A percentile compares a stretch with the other conserved stretches of the same genome.
phyloP scores from a whole-genome alignment of 1,140 invertebrate species.

The Trachymyrmex cornetzi region DNA sequence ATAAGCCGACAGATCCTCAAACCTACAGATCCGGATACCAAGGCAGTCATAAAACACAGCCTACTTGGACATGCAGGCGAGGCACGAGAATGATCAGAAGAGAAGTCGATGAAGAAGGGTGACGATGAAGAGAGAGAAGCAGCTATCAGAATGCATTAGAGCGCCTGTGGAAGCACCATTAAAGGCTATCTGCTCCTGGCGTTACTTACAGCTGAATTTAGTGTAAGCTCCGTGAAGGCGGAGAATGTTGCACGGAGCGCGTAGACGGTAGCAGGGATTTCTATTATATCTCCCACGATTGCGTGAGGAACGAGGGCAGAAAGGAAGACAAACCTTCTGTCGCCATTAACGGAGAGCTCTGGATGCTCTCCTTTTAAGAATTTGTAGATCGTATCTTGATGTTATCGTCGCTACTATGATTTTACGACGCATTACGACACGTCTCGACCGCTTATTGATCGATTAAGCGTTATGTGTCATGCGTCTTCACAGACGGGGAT shows the following conservation, averaged over 20 bases:
- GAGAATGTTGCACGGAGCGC: neutral
- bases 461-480: neutral
- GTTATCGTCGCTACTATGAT: neutral
- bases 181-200: conserved; percentile 74
- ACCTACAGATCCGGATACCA: conserved; percentile 19
- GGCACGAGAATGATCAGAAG: conserved; percentile 3
- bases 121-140: conserved; percentile 16
- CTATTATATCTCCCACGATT: conserved; percentile 57
- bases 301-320: neutral
- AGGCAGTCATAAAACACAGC: conserved; percentile 64
- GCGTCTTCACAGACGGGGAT: neutral
- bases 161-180: conserved; percentile 73
- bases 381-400: conserved; percentile 37
- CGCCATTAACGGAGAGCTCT: conserved; percentile 31
- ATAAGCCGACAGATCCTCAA: conserved; percentile 69
- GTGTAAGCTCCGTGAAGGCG: conserved; percentile 65
- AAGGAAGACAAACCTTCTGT: conserved; percentile 26
- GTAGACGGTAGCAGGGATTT: conserved; percentile 65
- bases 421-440: neutral
- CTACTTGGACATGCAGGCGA: neutral
- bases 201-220: conserved; percentile 79
- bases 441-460: neutral
- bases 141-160: conserved; percentile 80
- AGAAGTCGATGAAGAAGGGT: neutral
- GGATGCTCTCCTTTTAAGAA: conserved; percentile 15